These are phyloP conservation scores for Sthenelais limicola DNA, from an alignment of 2,888 invertebrate genomes.

Conservation along the genomic window DNA sequence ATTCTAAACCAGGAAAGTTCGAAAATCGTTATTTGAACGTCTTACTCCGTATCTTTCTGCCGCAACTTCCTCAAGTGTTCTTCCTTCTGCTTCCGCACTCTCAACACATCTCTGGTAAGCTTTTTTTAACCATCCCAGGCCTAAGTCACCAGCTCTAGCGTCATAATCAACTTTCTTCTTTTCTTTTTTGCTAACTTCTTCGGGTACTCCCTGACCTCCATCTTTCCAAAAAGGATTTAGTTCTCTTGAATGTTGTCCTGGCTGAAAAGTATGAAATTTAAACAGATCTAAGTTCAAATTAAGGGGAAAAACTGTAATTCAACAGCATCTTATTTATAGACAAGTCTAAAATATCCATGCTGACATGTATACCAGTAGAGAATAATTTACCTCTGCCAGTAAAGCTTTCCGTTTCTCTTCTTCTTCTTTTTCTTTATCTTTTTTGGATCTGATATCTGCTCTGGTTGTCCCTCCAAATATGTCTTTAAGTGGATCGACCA, in stretches of 20 bases:
- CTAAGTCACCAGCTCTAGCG: conserved; percentile 74
- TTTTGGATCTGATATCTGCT: conserved; percentile 60
- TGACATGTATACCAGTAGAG: no score
- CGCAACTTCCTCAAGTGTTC: conserved; percentile 76
- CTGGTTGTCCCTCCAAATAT: conserved; percentile 72
- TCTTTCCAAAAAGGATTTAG: conserved; percentile 94
- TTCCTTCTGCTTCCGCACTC: conserved; percentile 75
- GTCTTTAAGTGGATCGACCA: conserved; percentile 78
- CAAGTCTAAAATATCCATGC: no score
- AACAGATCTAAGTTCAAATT: no score
- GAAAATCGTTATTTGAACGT: not conserved
- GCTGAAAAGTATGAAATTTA: conserved; percentile 69
- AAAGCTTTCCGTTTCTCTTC: conserved; percentile 38
- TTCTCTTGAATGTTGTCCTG: conserved; percentile 82
- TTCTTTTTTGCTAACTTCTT: conserved; percentile 54
- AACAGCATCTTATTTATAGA: no score
- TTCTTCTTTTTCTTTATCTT: conserved; percentile 53
- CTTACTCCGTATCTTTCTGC: conserved; percentile 76
- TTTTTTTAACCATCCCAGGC: conserved; percentile 75
- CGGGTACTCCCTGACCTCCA: conserved; percentile 88
- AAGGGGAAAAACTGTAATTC: no score
- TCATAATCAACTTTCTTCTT: not conserved
- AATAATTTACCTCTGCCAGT: not conserved
- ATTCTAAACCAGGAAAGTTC: no score
- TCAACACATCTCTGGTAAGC: conserved; percentile 76